These are phyloP conservation scores for Nasonia vitripennis DNA, from an alignment of 1,140 invertebrate genomes.

Conservation along the genomic window DNA sequence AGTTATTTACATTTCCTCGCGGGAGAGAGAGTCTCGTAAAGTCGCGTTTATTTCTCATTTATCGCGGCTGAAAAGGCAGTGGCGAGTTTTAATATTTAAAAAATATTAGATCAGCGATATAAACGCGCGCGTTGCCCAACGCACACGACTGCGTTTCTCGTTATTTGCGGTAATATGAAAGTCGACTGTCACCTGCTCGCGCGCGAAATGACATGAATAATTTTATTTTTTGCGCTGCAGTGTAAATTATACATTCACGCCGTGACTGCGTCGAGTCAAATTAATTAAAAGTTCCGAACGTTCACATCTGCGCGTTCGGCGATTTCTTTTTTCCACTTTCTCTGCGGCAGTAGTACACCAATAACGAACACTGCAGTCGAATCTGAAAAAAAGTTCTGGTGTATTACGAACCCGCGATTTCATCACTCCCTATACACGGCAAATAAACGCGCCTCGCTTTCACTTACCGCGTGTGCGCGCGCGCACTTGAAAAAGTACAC, in stretches of 20 bases:
- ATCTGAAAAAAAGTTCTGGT: neutral
- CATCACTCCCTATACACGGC: conserved; percentile 11
- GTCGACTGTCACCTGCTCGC: neutral
- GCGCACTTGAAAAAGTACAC: neutral
- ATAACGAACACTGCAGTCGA: too few relatives aligned
- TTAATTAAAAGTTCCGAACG: neutral
- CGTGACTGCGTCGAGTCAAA: neutral
- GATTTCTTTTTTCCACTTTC: too few relatives aligned
- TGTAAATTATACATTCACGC: too few relatives aligned
- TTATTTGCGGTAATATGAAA: neutral
- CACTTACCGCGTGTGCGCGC: neutral
- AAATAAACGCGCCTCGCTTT: conserved; percentile 40
- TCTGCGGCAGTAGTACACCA: too few relatives aligned
- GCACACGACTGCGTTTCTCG: too few relatives aligned
- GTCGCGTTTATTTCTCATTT: neutral
- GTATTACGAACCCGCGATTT: neutral
- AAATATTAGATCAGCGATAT: neutral
- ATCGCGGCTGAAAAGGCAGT: neutral
- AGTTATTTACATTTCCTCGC: neutral
- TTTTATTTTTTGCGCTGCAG: neutral
- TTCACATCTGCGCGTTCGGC: neutral
- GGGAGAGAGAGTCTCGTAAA: neutral
- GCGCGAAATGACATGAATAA: neutral
- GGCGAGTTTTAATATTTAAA: neutral
- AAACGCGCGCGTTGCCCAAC: neutral